Base-by-base conservation (phyloP, 2,888 invertebrate genomes). In the Xanthostigma xanthostigma region DNA sequence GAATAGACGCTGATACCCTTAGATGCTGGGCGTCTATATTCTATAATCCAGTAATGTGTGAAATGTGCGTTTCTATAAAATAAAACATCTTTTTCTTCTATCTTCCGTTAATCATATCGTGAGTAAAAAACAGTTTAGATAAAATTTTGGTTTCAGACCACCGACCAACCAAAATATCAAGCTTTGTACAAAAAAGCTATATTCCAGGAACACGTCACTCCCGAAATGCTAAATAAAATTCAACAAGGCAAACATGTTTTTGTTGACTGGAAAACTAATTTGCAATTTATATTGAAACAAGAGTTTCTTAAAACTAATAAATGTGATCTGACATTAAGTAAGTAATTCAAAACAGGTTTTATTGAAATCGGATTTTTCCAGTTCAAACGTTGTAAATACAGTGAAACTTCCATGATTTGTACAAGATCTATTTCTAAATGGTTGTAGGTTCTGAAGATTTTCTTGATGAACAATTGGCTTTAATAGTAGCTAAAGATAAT, bases 221-320 rank as follows among this genome's bases (percentile, higher is more conserved):
- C 64, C 0, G 62, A 68, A 49, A 68, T 64, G 62, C 65, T 90
- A 4, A 62, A 69, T 2, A 71, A 74, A 0, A 79, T 90, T 0
- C 75, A 81, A 46, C 61, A 64, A 0, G 77, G 83, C 0, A 72
- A 76, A 3, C 87, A 90, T 58, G 83, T 83, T 9, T 74, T 83
- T 51, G 77, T 92, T 44, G 89, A 90, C 60, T 89, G 91, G 85
- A 81, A 81, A 59, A 78, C 84, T 9, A 80, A 84, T 36, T 72
- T 91, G 10, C 75, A 79, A 54, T 80, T 79, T 56, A 68, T 84
- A 13, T 85, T 88, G 76, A 74, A 80, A 53, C 74, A 75, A 2
- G 78, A 81, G 51, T 81, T 78, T 52, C 63, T 78, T 10, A 65
- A 69, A 42, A 80, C 79, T 0, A 83, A 82, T 46, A 70, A 71